A percentile compares a stretch with the other conserved stretches of the same genome.
Evolutionary conservation across 2,888 invertebrate species (phyloP).

Genomic region (Charanyca ferruginea): DNA sequence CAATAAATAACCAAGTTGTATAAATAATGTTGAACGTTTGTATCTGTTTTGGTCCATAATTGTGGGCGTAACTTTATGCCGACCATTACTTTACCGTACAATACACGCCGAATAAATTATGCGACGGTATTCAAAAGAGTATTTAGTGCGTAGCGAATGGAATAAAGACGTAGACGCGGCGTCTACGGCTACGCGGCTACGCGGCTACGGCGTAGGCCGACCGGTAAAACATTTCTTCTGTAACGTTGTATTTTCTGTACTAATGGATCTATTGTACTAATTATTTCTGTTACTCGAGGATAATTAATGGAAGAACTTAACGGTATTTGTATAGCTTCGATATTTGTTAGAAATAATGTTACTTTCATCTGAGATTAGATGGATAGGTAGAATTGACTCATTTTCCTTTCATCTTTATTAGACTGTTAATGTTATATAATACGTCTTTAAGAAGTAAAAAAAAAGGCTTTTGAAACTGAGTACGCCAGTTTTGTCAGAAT

Average conservation of each 20-base stretch:
- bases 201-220: conserved; percentile 51
- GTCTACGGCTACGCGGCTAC: conserved; percentile 54
- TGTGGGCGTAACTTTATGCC: conserved; percentile 60
- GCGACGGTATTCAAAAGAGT: conserved; percentile 47
- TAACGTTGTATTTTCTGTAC: conserved; percentile 40
- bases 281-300: conserved; percentile 29
- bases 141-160: conserved; percentile 59
- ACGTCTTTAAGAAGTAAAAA: too few species aligned
- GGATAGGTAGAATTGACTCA: not conserved
- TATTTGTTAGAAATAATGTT: conserved; percentile 1
- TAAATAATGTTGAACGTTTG: conserved; percentile 72
- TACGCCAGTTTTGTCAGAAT: too few species aligned
- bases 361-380: not conserved
- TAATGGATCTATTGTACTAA: conserved; percentile 53
- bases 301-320: conserved; percentile 43
- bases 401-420: not conserved
- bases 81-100: conserved; percentile 60
- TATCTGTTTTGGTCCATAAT: conserved; percentile 69
- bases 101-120: conserved; percentile 62
- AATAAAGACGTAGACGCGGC: conserved; percentile 55
- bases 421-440: too few species aligned
- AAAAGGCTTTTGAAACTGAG: too few species aligned
- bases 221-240: conserved; percentile 11
- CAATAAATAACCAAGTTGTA: conserved; percentile 70
- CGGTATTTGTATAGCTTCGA: conserved; percentile 23